A percentile compares a stretch with the other conserved stretches of the same genome.
These are phyloP conservation scores for Polyploca ridens DNA, from an alignment of 2,888 invertebrate genomes.

Conservation along the genomic window DNA sequence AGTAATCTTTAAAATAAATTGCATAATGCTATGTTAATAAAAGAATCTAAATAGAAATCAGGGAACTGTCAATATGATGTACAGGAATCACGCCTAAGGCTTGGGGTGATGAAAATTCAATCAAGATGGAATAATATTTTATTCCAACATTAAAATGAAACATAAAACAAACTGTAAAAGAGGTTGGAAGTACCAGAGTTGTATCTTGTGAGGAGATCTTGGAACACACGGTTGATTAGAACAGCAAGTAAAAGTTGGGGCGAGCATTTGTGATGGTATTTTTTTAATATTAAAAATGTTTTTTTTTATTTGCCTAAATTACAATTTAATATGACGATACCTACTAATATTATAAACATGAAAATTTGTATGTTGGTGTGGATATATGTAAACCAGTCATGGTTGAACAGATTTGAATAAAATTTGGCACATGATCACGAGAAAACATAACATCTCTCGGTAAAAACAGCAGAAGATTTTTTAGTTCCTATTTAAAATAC, in stretches of 20 bases:
- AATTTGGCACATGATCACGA: too few relatives aligned
- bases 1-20: slow-evolving; percentile 1
- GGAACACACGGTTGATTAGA: slow-evolving; percentile 43
- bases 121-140: slow-evolving; percentile 69
- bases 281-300: too few relatives aligned
- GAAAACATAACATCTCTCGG: too few relatives aligned
- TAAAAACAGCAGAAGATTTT: neutral
- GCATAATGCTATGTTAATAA: slow-evolving; percentile 8
- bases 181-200: slow-evolving; percentile 54
- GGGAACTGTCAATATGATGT: slow-evolving; percentile 45
- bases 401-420: too few relatives aligned
- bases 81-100: slow-evolving; percentile 50
- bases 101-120: slow-evolving; percentile 70
- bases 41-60: slow-evolving; percentile 24
- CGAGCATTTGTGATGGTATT: neutral
- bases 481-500: too few relatives aligned
- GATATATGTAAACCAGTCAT: too few relatives aligned
- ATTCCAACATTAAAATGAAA: slow-evolving; percentile 64
- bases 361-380: too few relatives aligned
- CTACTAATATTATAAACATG: too few relatives aligned
- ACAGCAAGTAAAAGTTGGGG: slow-evolving; percentile 17
- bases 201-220: slow-evolving; percentile 69
- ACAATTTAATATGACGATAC: too few relatives aligned
- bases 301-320: too few relatives aligned
- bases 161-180: slow-evolving; percentile 70